Percentiles rank a stretch among this genome's conserved stretches.
Conservation (phyloP, 2,797 vertebrate genomes). For the Molossus molossus region DNA sequence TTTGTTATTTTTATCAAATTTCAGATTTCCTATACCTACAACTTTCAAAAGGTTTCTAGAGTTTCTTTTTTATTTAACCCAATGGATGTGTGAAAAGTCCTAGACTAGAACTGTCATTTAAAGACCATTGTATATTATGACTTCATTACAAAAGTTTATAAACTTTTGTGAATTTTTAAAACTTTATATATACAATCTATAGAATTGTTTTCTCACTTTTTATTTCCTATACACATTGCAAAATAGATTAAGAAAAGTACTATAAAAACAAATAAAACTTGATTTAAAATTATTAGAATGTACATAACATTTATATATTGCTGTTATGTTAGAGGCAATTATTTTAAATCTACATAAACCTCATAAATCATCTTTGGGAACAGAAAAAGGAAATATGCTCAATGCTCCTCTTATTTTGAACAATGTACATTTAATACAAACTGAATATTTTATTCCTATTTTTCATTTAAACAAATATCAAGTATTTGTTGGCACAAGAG, state of each 20-base stretch:
- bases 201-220: neutral
- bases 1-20: conserved; percentile 5
- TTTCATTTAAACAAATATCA: conserved; percentile 27
- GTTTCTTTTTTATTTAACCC: neutral
- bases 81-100: neutral
- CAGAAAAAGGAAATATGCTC: neutral
- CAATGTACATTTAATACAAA: neutral
- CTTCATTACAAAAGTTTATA: neutral
- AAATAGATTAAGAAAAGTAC: neutral
- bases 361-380: neutral
- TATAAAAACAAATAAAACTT: neutral
- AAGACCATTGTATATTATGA: neutral
- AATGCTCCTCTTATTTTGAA: neutral
- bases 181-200: neutral
- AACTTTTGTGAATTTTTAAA: neutral
- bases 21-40: neutral
- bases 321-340: neutral
- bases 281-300: neutral
- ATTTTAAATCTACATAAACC: conserved; percentile 22
- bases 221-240: neutral
- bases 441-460: conserved; percentile 2
- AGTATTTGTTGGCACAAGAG: neutral
- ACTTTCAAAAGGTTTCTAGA: neutral
- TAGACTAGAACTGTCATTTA: neutral
- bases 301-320: neutral